Percentiles rank a stretch among this genome's conserved stretches.
These are phyloP conservation scores for Trochalopteron elliotii DNA, from an alignment of 2,113 vertebrate genomes.

Conservation along the genomic window DNA sequence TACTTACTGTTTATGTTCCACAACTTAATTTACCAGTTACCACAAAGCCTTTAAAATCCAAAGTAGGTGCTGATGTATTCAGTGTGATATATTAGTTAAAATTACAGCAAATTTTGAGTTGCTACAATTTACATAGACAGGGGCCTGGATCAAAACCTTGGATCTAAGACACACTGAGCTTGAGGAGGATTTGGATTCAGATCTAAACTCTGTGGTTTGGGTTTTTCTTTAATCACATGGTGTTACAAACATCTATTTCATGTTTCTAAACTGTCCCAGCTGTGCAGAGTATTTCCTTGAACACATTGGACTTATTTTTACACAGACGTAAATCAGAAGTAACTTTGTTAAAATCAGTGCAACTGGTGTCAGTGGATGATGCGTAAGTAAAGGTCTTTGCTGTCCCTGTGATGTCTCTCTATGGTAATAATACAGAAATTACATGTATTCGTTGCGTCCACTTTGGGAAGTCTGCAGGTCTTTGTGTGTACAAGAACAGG, in stretches of 20 bases:
- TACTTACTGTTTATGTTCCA: background rate
- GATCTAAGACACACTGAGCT: background rate
- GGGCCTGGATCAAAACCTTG: background rate
- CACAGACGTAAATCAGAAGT: background rate
- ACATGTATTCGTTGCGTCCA: background rate
- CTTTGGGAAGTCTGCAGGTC: background rate
- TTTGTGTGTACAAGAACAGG: background rate
- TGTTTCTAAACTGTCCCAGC: conserved; percentile 59
- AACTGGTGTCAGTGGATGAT: background rate
- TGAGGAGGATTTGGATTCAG: conserved; percentile 33
- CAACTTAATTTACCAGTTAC: background rate
- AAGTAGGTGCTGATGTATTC: background rate
- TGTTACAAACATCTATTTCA: conserved; percentile 48
- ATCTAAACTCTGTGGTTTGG: conserved; percentile 41
- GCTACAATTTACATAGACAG: background rate
- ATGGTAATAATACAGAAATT: background rate
- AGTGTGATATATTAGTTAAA: background rate
- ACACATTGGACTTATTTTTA: background rate
- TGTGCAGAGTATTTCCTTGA: conserved; percentile 32
- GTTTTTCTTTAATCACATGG: conserved; percentile 56
- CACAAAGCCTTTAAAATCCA: background rate
- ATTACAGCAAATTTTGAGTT: background rate
- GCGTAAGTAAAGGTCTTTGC: background rate
- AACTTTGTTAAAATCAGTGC: background rate
- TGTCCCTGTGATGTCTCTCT: background rate